phyloP scores from a whole-genome alignment of 1,140 invertebrate genomes.

The Pogonus chalceus region DNA sequence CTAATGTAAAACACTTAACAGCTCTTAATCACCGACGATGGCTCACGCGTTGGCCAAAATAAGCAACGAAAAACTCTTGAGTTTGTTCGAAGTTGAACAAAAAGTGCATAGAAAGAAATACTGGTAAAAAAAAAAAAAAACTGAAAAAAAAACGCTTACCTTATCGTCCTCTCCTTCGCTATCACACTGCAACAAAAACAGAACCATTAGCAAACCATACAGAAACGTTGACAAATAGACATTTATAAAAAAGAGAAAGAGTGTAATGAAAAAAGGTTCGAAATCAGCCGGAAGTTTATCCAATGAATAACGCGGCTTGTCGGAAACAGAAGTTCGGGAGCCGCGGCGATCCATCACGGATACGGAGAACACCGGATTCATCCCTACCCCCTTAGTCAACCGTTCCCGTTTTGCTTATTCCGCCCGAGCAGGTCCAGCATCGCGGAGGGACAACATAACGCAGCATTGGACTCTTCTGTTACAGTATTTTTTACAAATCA shows the following conservation, averaged over 20 bases:
- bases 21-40: neutral
- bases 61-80: neutral
- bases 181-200: constrained; percentile 68
- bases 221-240: constrained; percentile 20
- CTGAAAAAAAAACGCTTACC: constrained; percentile 41
- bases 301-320: constrained; percentile 5
- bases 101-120: neutral
- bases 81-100: neutral
- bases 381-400: too few species aligned
- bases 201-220: constrained; percentile 15
- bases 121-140: neutral
- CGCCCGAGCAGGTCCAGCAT: too few species aligned
- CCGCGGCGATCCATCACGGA: neutral
- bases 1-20: neutral
- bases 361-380: too few species aligned
- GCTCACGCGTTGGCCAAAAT: neutral
- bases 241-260: constrained; percentile 11
- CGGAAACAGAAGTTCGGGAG: constrained; percentile 10
- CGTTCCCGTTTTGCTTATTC: too few species aligned
- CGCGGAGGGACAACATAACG: too few species aligned
- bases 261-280: constrained; percentile 1
- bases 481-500: too few species aligned
- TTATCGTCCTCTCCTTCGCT: constrained; percentile 80
- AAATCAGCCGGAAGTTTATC: constrained; percentile 5
- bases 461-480: too few species aligned